Base-by-base conservation (phyloP, 35 echinoderm and acorn worm genomes). In the Apostichopus japonicus region DNA sequence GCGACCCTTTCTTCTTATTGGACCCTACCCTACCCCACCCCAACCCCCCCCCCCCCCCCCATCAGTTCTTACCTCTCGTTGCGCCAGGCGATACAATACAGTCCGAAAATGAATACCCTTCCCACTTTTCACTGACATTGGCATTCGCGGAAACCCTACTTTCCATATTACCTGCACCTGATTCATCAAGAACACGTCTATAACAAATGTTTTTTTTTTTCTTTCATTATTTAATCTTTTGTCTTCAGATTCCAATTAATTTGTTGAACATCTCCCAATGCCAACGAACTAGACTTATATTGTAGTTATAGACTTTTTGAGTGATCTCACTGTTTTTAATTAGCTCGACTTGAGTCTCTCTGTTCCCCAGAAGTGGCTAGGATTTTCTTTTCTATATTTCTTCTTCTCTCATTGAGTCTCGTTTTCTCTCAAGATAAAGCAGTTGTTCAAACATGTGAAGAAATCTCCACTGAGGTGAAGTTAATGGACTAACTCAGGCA, bases 361-460 rank as follows among this genome's bases (percentile, higher is more conserved):
- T 75, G 6, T 16, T 73, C 21, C 71, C 71, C 21, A 75, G 71
- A 75, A 75, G 71, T 75, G 71, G 71, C 57, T 61, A 61, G 57
- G 8, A 13, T 61, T 75, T 75, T 75, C 17, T 75, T 67, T 67
- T 83, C 51, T 17, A 44, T 44, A 14, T 55, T 82, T 54, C 44
- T 82, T 54, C 44, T 83, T n/a, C 54, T 83, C 33, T 44, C 33
- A 44, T 44, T 44, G 33, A 44, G 33, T 44, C 15, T 13, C 10
- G 24, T 54, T 58, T 54, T 84, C 81, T 25, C 55, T 8, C 54
- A 14, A 84, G 56, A 75, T 75, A 23, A 19, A 59, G 81, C 81
- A 84, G 81, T 84, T 84, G 81, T 84, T 84, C 81, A 84, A 84
- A 84, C 81, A 84, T 23, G 53, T 84, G 54, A 54, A 84, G 81